Percentiles rank a stretch among this genome's conserved stretches.
Evolutionary conservation across 2,888 invertebrate species (phyloP).

Genomic region (Calameuta idolon): DNA sequence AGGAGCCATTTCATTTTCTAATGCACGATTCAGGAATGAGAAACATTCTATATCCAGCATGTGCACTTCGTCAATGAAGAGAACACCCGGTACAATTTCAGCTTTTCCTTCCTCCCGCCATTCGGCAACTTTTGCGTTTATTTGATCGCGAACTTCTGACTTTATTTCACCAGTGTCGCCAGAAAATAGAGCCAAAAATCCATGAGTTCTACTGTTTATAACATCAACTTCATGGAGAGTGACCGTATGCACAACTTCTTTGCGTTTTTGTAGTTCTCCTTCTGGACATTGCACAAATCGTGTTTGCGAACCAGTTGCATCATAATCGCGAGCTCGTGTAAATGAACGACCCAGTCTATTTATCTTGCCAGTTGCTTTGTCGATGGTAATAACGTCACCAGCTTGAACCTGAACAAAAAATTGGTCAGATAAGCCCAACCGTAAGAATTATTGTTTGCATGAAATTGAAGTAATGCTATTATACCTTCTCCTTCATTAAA

Average conservation of each 20-base stretch:
- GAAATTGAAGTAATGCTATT: background rate
- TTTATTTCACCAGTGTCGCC: slow-evolving; percentile 99
- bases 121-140: slow-evolving; percentile 96
- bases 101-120: slow-evolving; percentile 99
- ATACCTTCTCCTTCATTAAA: slow-evolving; percentile 93
- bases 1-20: slow-evolving; percentile 97
- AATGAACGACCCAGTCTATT: slow-evolving; percentile 93
- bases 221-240: slow-evolving; percentile 99
- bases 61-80: slow-evolving; percentile 97
- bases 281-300: slow-evolving; percentile 98
- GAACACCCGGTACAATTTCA: slow-evolving; percentile 97
- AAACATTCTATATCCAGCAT: slow-evolving; percentile 99
- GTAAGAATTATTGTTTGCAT: background rate
- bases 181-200: slow-evolving; percentile 96
- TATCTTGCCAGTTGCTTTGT: slow-evolving; percentile 97
- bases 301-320: slow-evolving; percentile 88
- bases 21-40: slow-evolving; percentile 95
- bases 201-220: slow-evolving; percentile 97
- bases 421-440: slow-evolving; percentile 6
- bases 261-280: slow-evolving; percentile 97
- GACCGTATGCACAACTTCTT: slow-evolving; percentile 97
- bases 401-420: slow-evolving; percentile 76
- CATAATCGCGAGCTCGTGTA: slow-evolving; percentile 96
- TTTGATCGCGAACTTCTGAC: slow-evolving; percentile 96
- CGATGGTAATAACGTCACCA: slow-evolving; percentile 97